Conservation (phyloP, 2,113 vertebrate genomes). For the Dasyurus viverrinus region DNA sequence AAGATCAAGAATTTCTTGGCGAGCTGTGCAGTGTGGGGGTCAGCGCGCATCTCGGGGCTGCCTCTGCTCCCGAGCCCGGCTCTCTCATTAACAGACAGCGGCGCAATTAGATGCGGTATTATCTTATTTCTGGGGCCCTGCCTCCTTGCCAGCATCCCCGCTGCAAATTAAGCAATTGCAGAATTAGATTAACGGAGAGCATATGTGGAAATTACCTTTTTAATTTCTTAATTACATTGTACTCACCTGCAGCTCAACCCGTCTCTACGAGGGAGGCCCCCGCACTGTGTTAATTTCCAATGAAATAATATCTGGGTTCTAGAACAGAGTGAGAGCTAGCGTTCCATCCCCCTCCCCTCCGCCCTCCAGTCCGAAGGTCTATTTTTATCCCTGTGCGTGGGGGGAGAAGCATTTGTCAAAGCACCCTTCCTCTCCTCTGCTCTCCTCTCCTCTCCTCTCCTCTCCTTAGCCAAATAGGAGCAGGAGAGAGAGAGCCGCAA, state of each 20-base stretch:
- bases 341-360: slow-evolving; percentile 20
- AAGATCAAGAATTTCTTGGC: slow-evolving; percentile 41
- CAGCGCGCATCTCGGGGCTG: slow-evolving; percentile 36
- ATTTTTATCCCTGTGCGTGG: slow-evolving; percentile 1
- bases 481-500: neutral
- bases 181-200: slow-evolving; percentile 78
- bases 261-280: slow-evolving; percentile 67
- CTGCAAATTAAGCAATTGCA: slow-evolving; percentile 82
- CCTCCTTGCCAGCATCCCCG: slow-evolving; percentile 76
- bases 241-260: slow-evolving; percentile 84
- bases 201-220: slow-evolving; percentile 86
- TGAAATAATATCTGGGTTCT: slow-evolving; percentile 73
- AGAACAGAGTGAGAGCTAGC: slow-evolving; percentile 64
- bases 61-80: slow-evolving; percentile 43
- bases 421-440: too few relatives aligned
- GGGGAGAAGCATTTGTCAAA: neutral
- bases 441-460: neutral
- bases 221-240: slow-evolving; percentile 87
- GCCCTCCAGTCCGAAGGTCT: neutral
- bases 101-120: slow-evolving; percentile 76
- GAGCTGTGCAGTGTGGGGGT: slow-evolving; percentile 48
- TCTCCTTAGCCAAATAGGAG: neutral
- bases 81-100: slow-evolving; percentile 52
- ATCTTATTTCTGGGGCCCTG: slow-evolving; percentile 84
- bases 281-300: slow-evolving; percentile 77